Conservation (phyloP, 2,797 vertebrate genomes). For the Florisuga fusca region DNA sequence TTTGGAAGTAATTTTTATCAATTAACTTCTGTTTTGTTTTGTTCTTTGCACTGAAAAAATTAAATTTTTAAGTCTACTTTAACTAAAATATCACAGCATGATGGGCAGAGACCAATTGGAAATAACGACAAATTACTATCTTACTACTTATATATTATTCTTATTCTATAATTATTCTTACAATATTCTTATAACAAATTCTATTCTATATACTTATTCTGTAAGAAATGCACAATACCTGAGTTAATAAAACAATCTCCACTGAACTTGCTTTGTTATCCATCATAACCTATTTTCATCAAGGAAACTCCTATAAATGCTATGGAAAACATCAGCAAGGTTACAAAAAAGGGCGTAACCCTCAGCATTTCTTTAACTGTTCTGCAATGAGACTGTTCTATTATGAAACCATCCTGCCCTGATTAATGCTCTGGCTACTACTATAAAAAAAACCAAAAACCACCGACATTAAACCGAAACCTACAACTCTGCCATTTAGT, state of each 20-base stretch:
- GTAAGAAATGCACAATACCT: not conserved
- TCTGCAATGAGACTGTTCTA: not conserved
- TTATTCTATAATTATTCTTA: too few relatives aligned
- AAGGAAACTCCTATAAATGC: conserved; percentile 10
- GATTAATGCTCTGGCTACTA: not conserved
- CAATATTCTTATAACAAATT: too few relatives aligned
- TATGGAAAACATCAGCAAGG: not conserved
- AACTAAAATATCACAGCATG: not conserved
- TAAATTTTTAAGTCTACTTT: not conserved
- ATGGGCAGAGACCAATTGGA: conserved; percentile 23
- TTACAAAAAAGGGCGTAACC: not conserved
- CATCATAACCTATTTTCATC: conserved; percentile 8
- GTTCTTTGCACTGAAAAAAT: conserved; percentile 35
- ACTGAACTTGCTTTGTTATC: not conserved
- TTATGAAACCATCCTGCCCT: not conserved
- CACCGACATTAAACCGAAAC: not conserved
- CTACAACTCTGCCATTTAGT: not conserved
- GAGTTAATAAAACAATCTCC: conserved; percentile 37
- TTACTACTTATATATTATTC: not conserved
- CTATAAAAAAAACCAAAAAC: not conserved
- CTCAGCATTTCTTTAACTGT: not conserved
- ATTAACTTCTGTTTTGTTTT: conserved; percentile 62
- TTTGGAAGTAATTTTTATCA: conserved; percentile 2
- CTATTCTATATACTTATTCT: not conserved
- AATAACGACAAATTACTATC: conserved; percentile 6